Evolutionary conservation across 2,113 vertebrate species (phyloP).

Genomic region (Lagopus muta): DNA sequence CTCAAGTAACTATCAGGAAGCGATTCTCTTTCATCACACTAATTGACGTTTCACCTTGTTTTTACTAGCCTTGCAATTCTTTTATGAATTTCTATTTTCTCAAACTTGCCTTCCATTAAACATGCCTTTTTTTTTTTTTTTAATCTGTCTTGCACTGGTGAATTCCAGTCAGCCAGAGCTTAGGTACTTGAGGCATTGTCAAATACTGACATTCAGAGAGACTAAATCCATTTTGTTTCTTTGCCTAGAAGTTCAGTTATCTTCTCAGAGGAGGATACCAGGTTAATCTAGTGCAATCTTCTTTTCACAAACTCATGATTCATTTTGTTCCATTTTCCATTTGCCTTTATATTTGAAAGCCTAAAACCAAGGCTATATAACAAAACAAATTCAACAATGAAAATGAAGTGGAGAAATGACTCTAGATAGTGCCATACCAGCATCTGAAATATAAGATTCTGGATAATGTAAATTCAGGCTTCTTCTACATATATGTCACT

Average conservation of each 20-base stretch:
- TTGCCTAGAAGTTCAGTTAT: conserved; percentile 44
- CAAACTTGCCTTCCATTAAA: conserved; percentile 1
- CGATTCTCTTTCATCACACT: neutral
- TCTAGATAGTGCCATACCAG: conserved; percentile 31
- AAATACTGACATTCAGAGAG: conserved; percentile 33
- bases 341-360: neutral
- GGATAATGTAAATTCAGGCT: conserved; percentile 61
- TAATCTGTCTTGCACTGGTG: neutral
- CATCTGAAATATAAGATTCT: conserved; percentile 39
- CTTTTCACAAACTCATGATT: conserved; percentile 41
- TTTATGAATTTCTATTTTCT: neutral
- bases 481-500: conserved; percentile 55
- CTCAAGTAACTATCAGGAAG: neutral
- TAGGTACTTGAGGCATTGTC: conserved; percentile 19
- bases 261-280: conserved; percentile 1
- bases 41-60: conserved; percentile 1
- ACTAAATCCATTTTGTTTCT: conserved; percentile 51
- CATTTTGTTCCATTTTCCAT: conserved; percentile 43
- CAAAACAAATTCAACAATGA: conserved; percentile 38
- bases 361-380: conserved; percentile 33
- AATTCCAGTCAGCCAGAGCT: neutral
- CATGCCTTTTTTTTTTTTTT: neutral
- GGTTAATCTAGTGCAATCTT: conserved; percentile 24
- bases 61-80: neutral
- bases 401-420: conserved; percentile 57